phyloP scores from a whole-genome alignment of 2,888 invertebrate genomes.

The Mythimna lalbum region DNA sequence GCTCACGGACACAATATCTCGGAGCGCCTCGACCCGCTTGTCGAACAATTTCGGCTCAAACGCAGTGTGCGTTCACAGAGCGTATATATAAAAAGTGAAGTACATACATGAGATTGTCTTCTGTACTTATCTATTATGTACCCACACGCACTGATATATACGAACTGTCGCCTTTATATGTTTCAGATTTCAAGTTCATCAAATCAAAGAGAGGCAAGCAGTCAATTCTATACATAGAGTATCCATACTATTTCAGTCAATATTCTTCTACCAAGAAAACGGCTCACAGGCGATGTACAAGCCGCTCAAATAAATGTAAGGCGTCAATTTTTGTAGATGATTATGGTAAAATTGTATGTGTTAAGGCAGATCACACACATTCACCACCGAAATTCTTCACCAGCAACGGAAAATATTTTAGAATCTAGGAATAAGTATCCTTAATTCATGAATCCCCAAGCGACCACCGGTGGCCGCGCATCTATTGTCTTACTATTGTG shows the following conservation, averaged over 20 bases:
- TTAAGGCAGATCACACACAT: constrained; percentile 19
- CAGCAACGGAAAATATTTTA: constrained; percentile 32
- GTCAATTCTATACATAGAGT: constrained; percentile 26
- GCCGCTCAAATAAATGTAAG: constrained; percentile 16
- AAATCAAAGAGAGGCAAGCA: constrained; percentile 26
- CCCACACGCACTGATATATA: too few species aligned
- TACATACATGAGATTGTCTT: too few species aligned
- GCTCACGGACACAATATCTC: too few species aligned
- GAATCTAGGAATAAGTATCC: not conserved
- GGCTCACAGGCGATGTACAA: constrained; percentile 24
- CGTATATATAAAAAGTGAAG: too few species aligned
- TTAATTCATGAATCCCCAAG: too few species aligned
- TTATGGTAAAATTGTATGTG: constrained; percentile 5
- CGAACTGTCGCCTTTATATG: too few species aligned
- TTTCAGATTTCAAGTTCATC: constrained; percentile 32
- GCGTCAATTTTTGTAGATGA: constrained; percentile 27
- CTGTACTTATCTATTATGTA: too few species aligned
- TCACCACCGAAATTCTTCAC: constrained; percentile 22
- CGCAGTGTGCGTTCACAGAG: too few species aligned
- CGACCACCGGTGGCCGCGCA: too few species aligned
- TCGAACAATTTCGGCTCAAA: too few species aligned
- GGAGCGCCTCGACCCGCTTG: too few species aligned
- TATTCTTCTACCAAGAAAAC: constrained; percentile 12
- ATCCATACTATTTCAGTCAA: constrained; percentile 14
- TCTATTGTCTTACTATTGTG: too few species aligned